phyloP scores from a whole-genome alignment of 2,888 invertebrate species.

The Drosophila niveifrons region DNA sequence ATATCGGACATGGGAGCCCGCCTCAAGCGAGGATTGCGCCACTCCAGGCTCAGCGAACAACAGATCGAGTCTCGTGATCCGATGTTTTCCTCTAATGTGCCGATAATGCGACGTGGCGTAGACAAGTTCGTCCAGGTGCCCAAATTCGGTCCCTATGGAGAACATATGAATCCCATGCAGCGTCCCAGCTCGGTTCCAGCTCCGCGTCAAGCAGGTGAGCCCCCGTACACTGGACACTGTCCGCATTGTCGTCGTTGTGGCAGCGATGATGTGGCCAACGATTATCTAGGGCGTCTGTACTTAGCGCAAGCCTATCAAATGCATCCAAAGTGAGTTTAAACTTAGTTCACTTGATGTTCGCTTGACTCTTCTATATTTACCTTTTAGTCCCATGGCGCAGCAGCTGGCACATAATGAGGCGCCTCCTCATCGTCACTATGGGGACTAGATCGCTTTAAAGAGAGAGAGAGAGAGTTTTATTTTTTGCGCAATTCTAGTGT shows the following conservation, averaged over 20 bases:
- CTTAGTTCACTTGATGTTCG: too few relatives aligned
- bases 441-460: slow-evolving; percentile 14
- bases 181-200: slow-evolving; percentile 4
- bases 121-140: slow-evolving; percentile 53
- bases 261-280: slow-evolving; percentile 32
- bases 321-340: slow-evolving; percentile 21
- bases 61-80: slow-evolving; percentile 21
- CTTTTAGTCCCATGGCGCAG: neutral
- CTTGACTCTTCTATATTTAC: neutral
- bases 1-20: slow-evolving; percentile 49
- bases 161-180: slow-evolving; percentile 1
- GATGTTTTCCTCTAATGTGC: slow-evolving; percentile 20
- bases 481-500: slow-evolving; percentile 15
- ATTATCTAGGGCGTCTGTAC: slow-evolving; percentile 21
- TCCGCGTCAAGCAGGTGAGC: slow-evolving; percentile 33
- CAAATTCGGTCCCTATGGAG: slow-evolving; percentile 11
- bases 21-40: slow-evolving; percentile 24
- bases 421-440: slow-evolving; percentile 5
- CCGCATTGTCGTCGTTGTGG: slow-evolving; percentile 40
- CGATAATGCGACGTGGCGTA: slow-evolving; percentile 37
- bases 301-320: slow-evolving; percentile 27
- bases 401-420: neutral
- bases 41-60: slow-evolving; percentile 6
- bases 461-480: neutral
- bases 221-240: slow-evolving; percentile 37